Conservation (phyloP, 2,888 invertebrate genomes). For the Hemithea aestivaria region DNA sequence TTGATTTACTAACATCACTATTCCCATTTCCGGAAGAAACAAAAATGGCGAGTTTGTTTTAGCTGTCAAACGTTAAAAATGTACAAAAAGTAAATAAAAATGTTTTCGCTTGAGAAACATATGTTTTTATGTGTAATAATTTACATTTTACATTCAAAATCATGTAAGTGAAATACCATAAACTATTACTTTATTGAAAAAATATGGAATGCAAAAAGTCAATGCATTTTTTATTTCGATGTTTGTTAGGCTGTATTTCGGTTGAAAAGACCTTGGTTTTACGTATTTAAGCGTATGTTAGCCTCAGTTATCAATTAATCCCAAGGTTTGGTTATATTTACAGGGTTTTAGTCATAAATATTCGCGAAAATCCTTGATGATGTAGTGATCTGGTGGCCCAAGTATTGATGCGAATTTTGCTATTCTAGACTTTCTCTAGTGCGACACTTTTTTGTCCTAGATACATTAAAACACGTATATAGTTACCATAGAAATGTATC, state of each 20-base stretch:
- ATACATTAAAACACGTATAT: too few species aligned
- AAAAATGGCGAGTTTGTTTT: conserved; percentile 64
- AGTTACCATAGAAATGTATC: not conserved
- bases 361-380: conserved; percentile 16
- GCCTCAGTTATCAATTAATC: conserved; percentile 34
- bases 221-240: conserved; percentile 14
- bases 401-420: too few species aligned
- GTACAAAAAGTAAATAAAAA: conserved; percentile 66
- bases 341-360: conserved; percentile 18
- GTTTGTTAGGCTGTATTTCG: conserved; percentile 26
- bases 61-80: conserved; percentile 61
- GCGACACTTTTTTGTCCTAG: not conserved
- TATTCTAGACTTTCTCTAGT: conserved; percentile 20
- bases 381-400: not conserved
- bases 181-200: not conserved
- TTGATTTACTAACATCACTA: too few species aligned
- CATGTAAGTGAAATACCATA: conserved; percentile 53
- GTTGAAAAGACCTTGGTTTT: conserved; percentile 38
- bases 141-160: conserved; percentile 41
- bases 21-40: conserved; percentile 33
- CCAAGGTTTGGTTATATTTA: conserved; percentile 32
- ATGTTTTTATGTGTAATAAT: conserved; percentile 50
- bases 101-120: conserved; percentile 52
- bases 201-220: not conserved
- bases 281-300: conserved; percentile 25